phyloP scores from a whole-genome alignment of 2,797 vertebrate species.

The Ceyx erithaca region DNA sequence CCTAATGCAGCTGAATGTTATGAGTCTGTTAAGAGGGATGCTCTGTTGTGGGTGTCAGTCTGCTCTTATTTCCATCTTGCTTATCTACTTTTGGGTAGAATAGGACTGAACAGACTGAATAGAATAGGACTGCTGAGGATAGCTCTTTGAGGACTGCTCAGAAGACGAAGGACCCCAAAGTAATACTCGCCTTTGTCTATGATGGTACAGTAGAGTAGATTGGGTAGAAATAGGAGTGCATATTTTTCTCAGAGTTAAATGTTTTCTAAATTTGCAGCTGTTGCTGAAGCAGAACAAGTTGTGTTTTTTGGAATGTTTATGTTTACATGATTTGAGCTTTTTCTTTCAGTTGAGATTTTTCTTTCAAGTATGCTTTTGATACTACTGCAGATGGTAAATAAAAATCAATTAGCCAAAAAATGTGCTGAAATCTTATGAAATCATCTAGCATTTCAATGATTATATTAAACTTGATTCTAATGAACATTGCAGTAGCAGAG shows the following conservation, averaged over 20 bases:
- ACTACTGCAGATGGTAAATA: background rate
- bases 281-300: background rate
- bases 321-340: background rate
- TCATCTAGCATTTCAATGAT: background rate
- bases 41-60: background rate
- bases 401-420: background rate
- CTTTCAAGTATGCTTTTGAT: background rate
- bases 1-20: accelerated
- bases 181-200: background rate
- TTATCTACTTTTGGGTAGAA: background rate
- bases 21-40: accelerated
- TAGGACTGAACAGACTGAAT: background rate
- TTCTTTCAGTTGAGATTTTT: background rate
- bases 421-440: background rate
- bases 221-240: background rate
- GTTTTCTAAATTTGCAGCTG: background rate
- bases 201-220: background rate
- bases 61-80: background rate
- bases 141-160: background rate
- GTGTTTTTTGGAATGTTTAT: background rate
- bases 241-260: background rate
- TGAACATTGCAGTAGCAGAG: background rate
- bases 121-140: background rate
- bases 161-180: background rate
- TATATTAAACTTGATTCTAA: background rate